Conservation (phyloP, 2,113 vertebrate genomes). For the Hydrochoerus hydrochaeris region DNA sequence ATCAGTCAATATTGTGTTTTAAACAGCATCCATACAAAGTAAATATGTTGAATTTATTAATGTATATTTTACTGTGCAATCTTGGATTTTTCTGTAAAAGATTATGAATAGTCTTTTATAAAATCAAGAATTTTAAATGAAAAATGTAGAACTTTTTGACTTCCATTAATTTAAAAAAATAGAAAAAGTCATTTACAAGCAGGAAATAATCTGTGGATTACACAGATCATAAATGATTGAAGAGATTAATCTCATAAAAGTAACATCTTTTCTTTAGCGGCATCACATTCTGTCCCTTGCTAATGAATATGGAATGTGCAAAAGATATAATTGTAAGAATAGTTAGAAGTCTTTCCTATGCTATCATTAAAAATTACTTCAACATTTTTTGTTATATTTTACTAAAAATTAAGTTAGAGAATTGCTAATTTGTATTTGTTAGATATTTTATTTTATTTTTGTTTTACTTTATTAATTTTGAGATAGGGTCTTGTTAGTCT, state of each 20-base stretch:
- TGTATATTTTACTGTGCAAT: not conserved
- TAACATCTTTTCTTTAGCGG: not conserved
- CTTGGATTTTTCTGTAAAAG: not conserved
- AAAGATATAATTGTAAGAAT: no score
- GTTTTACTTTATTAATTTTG: no score
- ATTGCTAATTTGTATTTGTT: no score
- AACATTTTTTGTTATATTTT: not conserved
- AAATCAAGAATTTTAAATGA: not conserved
- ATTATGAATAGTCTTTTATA: not conserved
- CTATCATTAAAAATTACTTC: not conserved
- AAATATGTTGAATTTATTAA: not conserved
- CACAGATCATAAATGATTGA: not conserved
- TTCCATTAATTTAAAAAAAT: not conserved
- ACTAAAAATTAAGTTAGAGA: not conserved
- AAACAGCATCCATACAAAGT: not conserved
- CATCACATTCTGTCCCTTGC: not conserved
- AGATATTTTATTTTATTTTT: no score
- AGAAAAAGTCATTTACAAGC: not conserved
- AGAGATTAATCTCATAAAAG: not conserved
- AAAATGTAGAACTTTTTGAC: not conserved
- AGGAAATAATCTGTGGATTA: not conserved
- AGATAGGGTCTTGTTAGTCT: no score
- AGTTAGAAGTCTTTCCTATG: not conserved
- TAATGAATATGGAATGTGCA: not conserved
- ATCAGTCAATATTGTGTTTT: not conserved